Conservation (phyloP, 2,113 vertebrate genomes). For the Vombatus ursinus region DNA sequence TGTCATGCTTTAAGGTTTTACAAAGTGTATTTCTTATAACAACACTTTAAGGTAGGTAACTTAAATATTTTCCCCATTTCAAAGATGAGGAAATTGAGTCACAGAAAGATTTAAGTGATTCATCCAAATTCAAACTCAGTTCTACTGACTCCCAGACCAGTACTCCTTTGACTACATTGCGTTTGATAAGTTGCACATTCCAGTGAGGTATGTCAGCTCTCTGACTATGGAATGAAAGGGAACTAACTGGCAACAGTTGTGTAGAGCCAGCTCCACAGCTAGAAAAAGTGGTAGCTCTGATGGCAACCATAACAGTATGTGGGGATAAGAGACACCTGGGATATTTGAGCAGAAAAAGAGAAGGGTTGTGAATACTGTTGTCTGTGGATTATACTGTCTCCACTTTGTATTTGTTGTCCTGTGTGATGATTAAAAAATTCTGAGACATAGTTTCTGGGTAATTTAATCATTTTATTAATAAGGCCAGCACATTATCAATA, state of each 20-base stretch:
- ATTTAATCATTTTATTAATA: too few relatives aligned
- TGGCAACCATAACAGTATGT: too few relatives aligned
- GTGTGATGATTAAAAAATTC: too few relatives aligned
- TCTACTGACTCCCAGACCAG: neutral
- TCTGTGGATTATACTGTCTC: neutral
- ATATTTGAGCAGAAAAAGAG: neutral
- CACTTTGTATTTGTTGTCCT: neutral
- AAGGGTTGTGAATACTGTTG: neutral
- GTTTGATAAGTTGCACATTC: too few relatives aligned
- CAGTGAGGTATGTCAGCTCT: too few relatives aligned
- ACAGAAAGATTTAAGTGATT: neutral
- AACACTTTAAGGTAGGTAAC: neutral
- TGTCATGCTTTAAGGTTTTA: neutral
- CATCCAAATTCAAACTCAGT: neutral
- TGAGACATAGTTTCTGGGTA: too few relatives aligned
- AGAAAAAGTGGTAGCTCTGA: too few relatives aligned
- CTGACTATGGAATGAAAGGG: too few relatives aligned
- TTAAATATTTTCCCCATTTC: neutral
- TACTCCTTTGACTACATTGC: too few relatives aligned
- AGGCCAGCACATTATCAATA: too few relatives aligned
- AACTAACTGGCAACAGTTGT: too few relatives aligned
- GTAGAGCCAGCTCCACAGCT: too few relatives aligned
- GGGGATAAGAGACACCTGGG: neutral
- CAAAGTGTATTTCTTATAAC: neutral
- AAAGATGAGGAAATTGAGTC: neutral